These are phyloP conservation scores for Nyctibius grandis DNA, from an alignment of 2,797 vertebrate genomes.

Conservation along the genomic window DNA sequence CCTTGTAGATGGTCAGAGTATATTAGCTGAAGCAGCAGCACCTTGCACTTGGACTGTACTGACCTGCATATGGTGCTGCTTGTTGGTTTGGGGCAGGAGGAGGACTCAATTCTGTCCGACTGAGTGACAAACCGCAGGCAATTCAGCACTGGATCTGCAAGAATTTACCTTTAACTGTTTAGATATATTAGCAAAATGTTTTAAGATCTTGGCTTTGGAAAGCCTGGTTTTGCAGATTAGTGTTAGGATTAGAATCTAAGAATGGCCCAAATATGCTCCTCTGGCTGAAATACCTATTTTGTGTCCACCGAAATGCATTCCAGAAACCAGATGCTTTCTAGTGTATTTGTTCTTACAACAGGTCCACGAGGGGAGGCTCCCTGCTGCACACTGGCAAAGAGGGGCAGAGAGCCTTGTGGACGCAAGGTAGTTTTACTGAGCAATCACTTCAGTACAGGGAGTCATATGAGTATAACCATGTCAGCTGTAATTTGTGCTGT, in stretches of 20 bases:
- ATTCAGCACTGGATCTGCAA: not conserved
- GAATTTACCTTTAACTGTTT: not conserved
- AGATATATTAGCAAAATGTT: not conserved
- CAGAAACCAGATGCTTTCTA: not conserved
- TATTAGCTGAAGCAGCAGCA: not conserved
- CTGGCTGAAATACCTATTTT: not conserved
- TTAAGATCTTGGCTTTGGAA: not conserved
- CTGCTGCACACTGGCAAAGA: not conserved
- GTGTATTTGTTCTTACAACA: not conserved
- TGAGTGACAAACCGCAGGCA: not conserved
- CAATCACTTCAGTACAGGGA: not conserved
- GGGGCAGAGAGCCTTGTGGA: not conserved
- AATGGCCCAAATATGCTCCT: not conserved
- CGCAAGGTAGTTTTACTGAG: not conserved
- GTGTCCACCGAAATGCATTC: not conserved
- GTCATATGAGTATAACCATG: not conserved
- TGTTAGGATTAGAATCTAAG: not conserved
- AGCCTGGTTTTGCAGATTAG: not conserved
- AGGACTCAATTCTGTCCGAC: not conserved
- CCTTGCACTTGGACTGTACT: not conserved
- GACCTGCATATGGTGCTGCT: accelerated
- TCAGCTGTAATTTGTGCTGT: not conserved
- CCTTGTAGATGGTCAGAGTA: not conserved
- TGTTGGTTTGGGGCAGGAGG: not conserved
- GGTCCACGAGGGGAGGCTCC: not conserved